Base-by-base conservation (phyloP, 2,888 invertebrate genomes). In the Microctonus aethiopoides region DNA sequence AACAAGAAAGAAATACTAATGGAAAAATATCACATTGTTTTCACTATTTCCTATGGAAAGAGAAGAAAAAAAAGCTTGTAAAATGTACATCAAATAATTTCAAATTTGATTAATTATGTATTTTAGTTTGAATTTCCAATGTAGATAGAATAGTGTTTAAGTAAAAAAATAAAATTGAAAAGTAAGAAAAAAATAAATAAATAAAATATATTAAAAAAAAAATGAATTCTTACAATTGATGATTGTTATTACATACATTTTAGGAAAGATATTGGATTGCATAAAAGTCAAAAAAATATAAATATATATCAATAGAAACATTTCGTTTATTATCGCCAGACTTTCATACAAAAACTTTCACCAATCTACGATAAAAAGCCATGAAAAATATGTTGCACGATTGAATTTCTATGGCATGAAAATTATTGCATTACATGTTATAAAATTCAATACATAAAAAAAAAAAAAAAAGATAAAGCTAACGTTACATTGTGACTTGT, bases 21-120 rank as follows among this genome's bases (percentile, higher is more conserved):
- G 68, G 68, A 61, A 26, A 46, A 72, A 74, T 73, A 73, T 73
- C 74, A 73, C 72, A 73, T 76, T 76, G 74, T 75, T 76, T 76
- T 75, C 76, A 76, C 71, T 72, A 75, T 74, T 75, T 74, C 71
- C 72, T 71, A 74, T 72, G 71, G 68, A 68, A 68, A n/a, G 10
- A 20, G n/a, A n/a, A 20, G 6, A n/a, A 46, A 0, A n/a, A 7
- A n/a, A n/a, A 72, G 72, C 75, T 76, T 76, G 71, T 76, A 75
- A 72, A 75, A 72, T 75, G 71, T 76, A 72, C 73, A 71, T 70
- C 69, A 72, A 62, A 61, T 67, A 57, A 60, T 73, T 29, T 7
- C n/a, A 72, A 70, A 73, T 76, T 73, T 70, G 70, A 73, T 74
- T 72, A 71, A 29, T 67, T 39, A n/a, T n/a, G 13, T 74, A 67